These are phyloP conservation scores for Callospermophilus lateralis DNA, from an alignment of 2,113 vertebrate genomes.

Conservation along the genomic window DNA sequence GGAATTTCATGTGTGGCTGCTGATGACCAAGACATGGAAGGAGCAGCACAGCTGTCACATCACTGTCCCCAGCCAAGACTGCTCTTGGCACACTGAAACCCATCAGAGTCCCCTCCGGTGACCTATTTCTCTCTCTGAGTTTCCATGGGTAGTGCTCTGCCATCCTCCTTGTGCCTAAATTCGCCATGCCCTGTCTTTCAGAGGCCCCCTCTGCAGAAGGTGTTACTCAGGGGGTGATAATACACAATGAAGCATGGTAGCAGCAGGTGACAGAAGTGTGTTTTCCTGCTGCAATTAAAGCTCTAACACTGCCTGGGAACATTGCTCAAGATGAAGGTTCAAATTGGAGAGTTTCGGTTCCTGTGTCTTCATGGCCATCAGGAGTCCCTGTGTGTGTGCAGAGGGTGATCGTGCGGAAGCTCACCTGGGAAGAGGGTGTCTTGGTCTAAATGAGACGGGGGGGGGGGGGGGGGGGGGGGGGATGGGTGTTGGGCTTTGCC, in stretches of 20 bases:
- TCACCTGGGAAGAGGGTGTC: neutral
- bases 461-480: no score
- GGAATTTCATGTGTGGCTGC: neutral
- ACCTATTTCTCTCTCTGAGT: neutral
- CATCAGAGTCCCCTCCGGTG: no score
- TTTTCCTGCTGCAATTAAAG: neutral
- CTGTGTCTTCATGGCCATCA: accelerated
- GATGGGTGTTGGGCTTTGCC: neutral
- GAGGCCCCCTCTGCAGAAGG: neutral
- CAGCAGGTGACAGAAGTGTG: neutral
- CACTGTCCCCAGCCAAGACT: no score
- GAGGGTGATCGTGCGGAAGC: neutral
- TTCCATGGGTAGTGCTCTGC: neutral
- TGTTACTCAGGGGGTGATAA: neutral
- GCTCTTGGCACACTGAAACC: no score
- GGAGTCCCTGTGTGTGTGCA: neutral
- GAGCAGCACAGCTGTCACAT: no score
- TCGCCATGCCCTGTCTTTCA: neutral
- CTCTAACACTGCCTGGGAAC: neutral
- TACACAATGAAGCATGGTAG: neutral
- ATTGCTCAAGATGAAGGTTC: neutral
- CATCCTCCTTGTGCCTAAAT: neutral
- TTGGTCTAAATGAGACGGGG: neutral
- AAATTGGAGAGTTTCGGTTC: neutral
- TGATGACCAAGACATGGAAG: accelerated